phyloP scores from a whole-genome alignment of 2,113 vertebrate genomes.

The Tenrec ecaudatus region DNA sequence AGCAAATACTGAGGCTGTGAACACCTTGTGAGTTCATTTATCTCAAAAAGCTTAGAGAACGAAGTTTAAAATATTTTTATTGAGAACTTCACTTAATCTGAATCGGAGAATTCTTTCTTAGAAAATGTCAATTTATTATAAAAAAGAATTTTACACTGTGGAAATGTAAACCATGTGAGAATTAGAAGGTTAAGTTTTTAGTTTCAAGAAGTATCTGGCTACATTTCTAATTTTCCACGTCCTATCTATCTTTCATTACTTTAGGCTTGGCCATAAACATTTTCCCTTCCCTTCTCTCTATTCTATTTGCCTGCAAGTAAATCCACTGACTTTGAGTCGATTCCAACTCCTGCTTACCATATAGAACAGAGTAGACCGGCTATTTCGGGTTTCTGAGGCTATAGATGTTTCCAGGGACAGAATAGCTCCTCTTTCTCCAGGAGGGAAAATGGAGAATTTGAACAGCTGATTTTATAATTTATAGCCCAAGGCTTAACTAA shows the following conservation, averaged over 20 bases:
- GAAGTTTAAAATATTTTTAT: slow-evolving; percentile 43
- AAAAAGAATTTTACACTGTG: neutral
- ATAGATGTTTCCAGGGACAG: no score
- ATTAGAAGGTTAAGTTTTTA: neutral
- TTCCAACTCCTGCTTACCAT: no score
- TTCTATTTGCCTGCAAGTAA: neutral
- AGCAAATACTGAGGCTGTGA: slow-evolving; percentile 37
- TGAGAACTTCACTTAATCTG: slow-evolving; percentile 37
- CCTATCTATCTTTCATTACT: neutral
- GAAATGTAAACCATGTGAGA: slow-evolving; percentile 39
- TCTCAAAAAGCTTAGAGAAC: slow-evolving; percentile 14
- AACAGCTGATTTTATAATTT: no score
- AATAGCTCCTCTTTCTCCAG: no score
- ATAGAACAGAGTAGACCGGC: no score
- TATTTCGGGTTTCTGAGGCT: no score
- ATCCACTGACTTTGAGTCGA: no score
- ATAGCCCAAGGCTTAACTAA: no score
- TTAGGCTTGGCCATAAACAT: neutral
- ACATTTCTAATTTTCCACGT: neutral
- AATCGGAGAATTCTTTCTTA: neutral
- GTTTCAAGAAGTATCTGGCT: neutral
- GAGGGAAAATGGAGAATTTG: no score
- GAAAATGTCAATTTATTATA: slow-evolving; percentile 13
- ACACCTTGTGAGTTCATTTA: neutral
- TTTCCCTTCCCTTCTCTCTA: neutral